Evolutionary conservation across 2,113 vertebrate species (phyloP).

Genomic region (Geococcyx californianus): DNA sequence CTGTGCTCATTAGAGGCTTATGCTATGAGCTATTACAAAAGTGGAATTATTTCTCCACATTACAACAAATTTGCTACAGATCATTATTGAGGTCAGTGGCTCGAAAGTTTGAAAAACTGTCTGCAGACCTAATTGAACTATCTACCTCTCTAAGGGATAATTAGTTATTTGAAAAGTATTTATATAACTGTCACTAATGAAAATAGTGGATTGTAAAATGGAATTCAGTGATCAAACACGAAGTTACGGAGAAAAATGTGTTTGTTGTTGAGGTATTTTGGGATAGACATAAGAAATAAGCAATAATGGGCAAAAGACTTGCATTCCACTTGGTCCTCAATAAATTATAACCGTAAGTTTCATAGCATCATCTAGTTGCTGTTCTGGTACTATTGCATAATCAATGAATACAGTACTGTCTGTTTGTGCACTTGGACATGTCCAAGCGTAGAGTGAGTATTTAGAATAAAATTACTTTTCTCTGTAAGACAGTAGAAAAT

Average conservation of each 20-base stretch:
- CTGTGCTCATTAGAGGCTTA: neutral
- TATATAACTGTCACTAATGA: neutral
- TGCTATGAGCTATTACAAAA: neutral
- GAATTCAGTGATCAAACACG: neutral
- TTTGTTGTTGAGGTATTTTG: neutral
- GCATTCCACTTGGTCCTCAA: neutral
- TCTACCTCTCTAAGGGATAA: neutral
- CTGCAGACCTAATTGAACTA: neutral
- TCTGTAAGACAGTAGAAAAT: slow-evolving; percentile 11
- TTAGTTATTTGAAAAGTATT: neutral
- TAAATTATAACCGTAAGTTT: neutral
- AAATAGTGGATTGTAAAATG: neutral
- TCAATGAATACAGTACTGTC: neutral
- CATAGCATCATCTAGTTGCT: neutral
- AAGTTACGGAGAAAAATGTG: neutral
- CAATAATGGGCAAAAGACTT: neutral
- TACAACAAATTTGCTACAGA: neutral
- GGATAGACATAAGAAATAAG: neutral
- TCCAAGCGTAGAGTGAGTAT: slow-evolving; percentile 12
- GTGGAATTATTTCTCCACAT: neutral
- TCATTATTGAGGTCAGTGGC: neutral
- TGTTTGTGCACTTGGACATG: neutral
- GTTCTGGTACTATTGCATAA: neutral
- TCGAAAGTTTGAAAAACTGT: neutral
- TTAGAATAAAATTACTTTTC: slow-evolving; percentile 42